Evolutionary conservation across 1,140 invertebrate genomes (phyloP), one percentile per base, ranked within the genome.

Genomic region (Sweltsa coloradensis): DNA sequence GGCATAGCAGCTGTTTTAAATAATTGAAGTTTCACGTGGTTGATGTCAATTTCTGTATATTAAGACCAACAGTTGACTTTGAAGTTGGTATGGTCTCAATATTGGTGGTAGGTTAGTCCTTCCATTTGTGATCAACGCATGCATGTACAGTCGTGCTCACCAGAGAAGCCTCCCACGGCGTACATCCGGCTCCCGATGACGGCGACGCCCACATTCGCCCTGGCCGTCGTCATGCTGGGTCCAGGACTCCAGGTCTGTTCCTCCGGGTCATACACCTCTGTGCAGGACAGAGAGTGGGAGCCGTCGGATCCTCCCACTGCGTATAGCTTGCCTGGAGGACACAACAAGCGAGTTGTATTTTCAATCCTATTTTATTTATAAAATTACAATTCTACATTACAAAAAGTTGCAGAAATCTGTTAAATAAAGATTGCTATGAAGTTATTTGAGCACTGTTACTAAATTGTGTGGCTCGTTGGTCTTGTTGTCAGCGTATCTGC

Each of bases 151-250:
- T n/a, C n/a, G n/a, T n/a, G n/a, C n/a, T n/a, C n/a, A 67, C 82
- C 83, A 56, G 80, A 81, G 64, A 81, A 89, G 43, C 83, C 85
- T 14, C 85, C 85, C 31, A 85, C 79, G 21, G 83, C 84, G 66
- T 83, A 88, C n/a, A 87, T 63, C 51, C 74, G 68, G 51, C 75
- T 74, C 24, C 72, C 72, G 37, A 85, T 74, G 41, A 79, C 79
- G 7, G 76, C 78, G 19, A 80, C 76, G n/a, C 78, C 78, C 26
- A 83, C 78, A 59, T 83, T 85, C 18, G 82, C 80, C 21, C 83
- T 64, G 29, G 74, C 72, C 24, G 72, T 73, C 2, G 74, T 79
- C 68, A 85, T 72, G 39, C 64, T 70, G 11, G 83, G 82, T n/a
- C 81, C 83, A 16, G 74, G 66, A 25, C 68, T 61, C 81, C 81